Percentiles rank a stretch among this genome's conserved stretches.
phyloP scores from a whole-genome alignment of 2,888 invertebrate genomes.

The Chydorus sphaericus region DNA sequence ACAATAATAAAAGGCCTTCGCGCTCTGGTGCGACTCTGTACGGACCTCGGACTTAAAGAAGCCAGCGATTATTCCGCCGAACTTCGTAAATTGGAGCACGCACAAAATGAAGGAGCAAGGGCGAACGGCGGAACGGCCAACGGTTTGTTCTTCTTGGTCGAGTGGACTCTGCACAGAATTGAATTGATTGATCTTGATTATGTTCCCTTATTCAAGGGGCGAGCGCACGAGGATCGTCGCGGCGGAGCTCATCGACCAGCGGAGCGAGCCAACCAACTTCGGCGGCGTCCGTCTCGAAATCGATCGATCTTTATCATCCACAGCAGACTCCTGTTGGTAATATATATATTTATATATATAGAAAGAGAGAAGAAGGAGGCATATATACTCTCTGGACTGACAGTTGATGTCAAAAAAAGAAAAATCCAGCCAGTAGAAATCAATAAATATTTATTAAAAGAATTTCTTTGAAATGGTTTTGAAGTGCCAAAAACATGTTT shows the following conservation, averaged over 20 bases:
- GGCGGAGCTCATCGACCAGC: conserved; percentile 21
- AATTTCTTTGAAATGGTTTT: no score
- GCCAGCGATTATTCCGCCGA: conserved; percentile 70
- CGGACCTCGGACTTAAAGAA: conserved; percentile 79
- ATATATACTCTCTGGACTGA: no score
- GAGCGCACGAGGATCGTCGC: conserved; percentile 8
- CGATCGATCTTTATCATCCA: background rate
- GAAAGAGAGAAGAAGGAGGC: no score
- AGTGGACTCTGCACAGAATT: no score
- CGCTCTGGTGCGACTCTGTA: conserved; percentile 71
- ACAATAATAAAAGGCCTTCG: conserved; percentile 46
- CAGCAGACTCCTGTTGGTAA: background rate
- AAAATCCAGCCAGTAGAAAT: no score
- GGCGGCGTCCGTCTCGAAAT: conserved; percentile 13
- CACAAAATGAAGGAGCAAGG: conserved; percentile 30
- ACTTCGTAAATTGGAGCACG: conserved; percentile 46
- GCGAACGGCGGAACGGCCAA: conserved; percentile 22
- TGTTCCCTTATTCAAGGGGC: no score
- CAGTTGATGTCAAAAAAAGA: no score
- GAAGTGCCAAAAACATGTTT: no score
- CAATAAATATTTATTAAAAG: no score
- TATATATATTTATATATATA: no score
- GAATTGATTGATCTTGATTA: no score
- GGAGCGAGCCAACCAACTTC: conserved; percentile 21
- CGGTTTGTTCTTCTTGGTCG: conserved; percentile 29